Base-by-base conservation (phyloP, 2,888 invertebrate genomes). In the Agonum fuliginosum region DNA sequence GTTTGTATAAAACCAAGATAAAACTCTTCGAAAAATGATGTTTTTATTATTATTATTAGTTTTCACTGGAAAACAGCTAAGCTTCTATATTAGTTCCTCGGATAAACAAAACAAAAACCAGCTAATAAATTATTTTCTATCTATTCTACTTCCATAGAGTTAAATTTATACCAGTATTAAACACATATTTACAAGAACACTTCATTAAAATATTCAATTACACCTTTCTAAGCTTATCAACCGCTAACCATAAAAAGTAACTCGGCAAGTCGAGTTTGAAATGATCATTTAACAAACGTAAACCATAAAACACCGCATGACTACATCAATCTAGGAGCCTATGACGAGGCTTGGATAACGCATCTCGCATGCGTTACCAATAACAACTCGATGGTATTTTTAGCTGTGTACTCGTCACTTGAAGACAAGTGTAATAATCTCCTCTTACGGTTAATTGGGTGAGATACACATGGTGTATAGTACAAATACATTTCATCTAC, bases 281-380 rank as follows among this genome's bases (percentile, higher is more conserved):
- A 48, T 48, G 10, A 54, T 54, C 54, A 54, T 5, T 54, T 54
- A 54, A 54, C 12, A 37, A 37, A 37, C 37, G n/a, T 4, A 10
- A 54, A n/a, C 54, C n/a, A 54, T 54, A 54, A 54, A 54, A 54
- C 54, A 54, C 54, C 24, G 12, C 54, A 54, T 54, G 54, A 54
- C 54, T 24, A 54, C 54, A 54, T 54, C 54, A 54, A 54, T 54
- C 54, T 54, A 54, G 24, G 6, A 24, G 54, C 4, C 24, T 10
- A 54, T 54, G 54, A 54, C 54, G 54, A 54, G 12, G 19, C 22
- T 22, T 12, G 22, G 4, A 20, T 20, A 48, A 54, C 54, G 54
- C 54, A 54, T 54, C 24, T 24, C 54, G 54, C 54, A 54, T 54
- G 54, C 54, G 54, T 54, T 24, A 54, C 24, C 54, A 54, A 24